Conservation (phyloP, 2,888 invertebrate genomes). For the Athalia circularis region DNA sequence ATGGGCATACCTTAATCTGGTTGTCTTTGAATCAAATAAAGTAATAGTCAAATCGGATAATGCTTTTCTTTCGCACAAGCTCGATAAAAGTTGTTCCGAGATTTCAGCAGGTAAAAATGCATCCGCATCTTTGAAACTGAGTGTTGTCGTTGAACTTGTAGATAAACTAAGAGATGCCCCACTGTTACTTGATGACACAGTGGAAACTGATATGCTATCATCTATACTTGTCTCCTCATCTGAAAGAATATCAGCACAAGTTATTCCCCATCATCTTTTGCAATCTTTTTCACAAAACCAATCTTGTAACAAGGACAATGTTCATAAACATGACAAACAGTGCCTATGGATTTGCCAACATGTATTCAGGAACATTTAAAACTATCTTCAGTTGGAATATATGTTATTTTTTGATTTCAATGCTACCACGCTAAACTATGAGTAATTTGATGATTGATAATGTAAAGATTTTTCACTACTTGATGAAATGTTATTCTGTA, state of each 20-base stretch:
- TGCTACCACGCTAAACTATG: not conserved
- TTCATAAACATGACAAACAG: no score
- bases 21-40: constrained; percentile 78
- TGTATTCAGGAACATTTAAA: not conserved
- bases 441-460: not conserved
- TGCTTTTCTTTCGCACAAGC: constrained; percentile 77
- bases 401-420: not conserved
- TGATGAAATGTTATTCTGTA: no score
- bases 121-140: constrained; percentile 76
- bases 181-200: constrained; percentile 54
- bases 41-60: constrained; percentile 79
- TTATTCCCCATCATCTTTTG: not conserved
- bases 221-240: constrained; percentile 40
- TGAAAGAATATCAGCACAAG: not conserved
- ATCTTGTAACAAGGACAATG: not conserved
- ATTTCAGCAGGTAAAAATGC: constrained; percentile 78
- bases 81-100: constrained; percentile 77
- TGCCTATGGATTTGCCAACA: no score
- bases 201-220: constrained; percentile 17
- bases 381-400: not conserved
- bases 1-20: constrained; percentile 76
- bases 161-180: constrained; percentile 49
- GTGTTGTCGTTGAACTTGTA: constrained; percentile 60
- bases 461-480: not conserved
- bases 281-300: no score